Conservation (phyloP, 2,113 vertebrate species). For the Sorex fumeus region DNA sequence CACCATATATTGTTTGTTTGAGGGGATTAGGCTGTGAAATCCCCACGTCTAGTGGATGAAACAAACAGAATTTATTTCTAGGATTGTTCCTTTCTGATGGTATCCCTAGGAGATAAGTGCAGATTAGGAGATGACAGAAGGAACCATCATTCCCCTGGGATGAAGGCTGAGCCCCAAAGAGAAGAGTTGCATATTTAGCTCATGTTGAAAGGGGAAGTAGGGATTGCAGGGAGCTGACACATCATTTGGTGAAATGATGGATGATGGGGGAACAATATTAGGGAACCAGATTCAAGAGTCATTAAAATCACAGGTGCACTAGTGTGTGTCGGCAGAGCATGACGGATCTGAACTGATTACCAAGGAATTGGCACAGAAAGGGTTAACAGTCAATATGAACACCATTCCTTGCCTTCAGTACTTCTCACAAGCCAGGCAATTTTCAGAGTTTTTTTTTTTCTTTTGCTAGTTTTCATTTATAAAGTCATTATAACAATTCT, state of each 20-base stretch:
- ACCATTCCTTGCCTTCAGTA: background rate
- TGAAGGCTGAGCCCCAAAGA: background rate
- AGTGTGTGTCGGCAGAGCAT: slow-evolving; percentile 9
- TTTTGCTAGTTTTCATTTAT: slow-evolving; percentile 16
- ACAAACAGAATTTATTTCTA: background rate
- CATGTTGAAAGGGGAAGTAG: slow-evolving; percentile 56
- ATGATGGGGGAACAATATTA: slow-evolving; percentile 65
- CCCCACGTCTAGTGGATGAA: background rate
- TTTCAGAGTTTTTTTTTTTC: slow-evolving; percentile 20
- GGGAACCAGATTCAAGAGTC: slow-evolving; percentile 66
- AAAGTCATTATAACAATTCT: background rate
- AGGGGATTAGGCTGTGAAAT: background rate
- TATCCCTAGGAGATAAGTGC: background rate
- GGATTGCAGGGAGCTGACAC: slow-evolving; percentile 62
- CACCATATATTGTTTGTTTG: background rate
- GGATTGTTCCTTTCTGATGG: background rate
- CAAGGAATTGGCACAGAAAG: slow-evolving; percentile 2
- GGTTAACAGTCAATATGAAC: background rate
- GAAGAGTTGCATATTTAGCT: slow-evolving; percentile 35
- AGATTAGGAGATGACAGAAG: slow-evolving; percentile 14
- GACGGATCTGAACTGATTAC: background rate
- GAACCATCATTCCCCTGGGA: background rate
- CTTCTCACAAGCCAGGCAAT: background rate
- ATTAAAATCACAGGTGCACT: slow-evolving; percentile 64
- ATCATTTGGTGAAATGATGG: slow-evolving; percentile 71